These are phyloP conservation scores for Anarrhichthys ocellatus DNA, from an alignment of 2,113 vertebrate species.

Conservation along the genomic window DNA sequence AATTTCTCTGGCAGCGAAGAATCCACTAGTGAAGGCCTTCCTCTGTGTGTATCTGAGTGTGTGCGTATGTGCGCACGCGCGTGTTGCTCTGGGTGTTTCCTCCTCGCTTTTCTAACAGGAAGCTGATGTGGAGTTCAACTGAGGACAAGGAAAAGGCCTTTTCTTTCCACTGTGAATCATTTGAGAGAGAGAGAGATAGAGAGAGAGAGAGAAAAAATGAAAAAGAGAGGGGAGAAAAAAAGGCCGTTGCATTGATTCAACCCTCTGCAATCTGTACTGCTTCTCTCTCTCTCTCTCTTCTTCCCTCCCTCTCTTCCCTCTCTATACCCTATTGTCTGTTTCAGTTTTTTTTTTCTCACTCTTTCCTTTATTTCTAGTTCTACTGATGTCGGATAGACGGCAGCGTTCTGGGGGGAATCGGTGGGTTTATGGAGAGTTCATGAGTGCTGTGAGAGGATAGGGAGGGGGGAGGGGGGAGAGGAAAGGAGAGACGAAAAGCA, in stretches of 20 bases:
- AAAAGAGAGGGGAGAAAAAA: constrained; percentile 19
- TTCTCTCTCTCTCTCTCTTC: constrained; percentile 66
- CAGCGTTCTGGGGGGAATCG: constrained; percentile 80
- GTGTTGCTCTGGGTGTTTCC: constrained; percentile 85
- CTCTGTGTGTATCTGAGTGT: constrained; percentile 76
- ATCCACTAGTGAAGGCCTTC: constrained; percentile 83
- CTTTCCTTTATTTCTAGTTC: constrained; percentile 31
- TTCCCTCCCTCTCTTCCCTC: constrained; percentile 68
- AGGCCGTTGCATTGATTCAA: constrained; percentile 84
- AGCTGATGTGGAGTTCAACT: constrained; percentile 89
- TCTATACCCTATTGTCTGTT: constrained; percentile 86
- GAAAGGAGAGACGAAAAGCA: constrained; percentile 57
- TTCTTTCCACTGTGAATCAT: constrained; percentile 90
- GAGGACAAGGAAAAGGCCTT: constrained; percentile 89
- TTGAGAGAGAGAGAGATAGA: constrained; percentile 69
- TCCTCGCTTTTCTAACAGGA: constrained; percentile 87
- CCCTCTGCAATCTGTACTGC: constrained; percentile 85
- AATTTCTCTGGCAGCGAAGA: constrained; percentile 83
- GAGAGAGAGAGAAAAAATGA: constrained; percentile 32
- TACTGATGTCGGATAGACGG: constrained; percentile 82
- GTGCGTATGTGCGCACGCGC: constrained; percentile 53
- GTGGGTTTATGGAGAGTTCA: constrained; percentile 81
- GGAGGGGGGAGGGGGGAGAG: background rate
- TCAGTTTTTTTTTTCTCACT: constrained; percentile 69
- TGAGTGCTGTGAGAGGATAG: constrained; percentile 78